These are phyloP conservation scores for Allobates femoralis DNA, from an alignment of 2,797 vertebrate genomes.

Conservation along the genomic window DNA sequence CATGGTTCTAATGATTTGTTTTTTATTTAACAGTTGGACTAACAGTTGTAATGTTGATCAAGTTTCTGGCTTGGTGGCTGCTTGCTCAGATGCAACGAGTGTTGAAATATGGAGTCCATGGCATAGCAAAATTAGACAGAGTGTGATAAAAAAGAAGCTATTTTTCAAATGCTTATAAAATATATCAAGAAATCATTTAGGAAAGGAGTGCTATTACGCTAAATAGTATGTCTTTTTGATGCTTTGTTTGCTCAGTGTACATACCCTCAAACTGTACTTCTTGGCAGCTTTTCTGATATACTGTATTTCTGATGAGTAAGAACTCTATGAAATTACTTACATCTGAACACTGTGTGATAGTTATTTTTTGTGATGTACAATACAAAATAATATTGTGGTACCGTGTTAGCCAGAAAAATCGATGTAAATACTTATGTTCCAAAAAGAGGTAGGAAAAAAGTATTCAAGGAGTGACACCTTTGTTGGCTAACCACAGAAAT, in stretches of 20 bases:
- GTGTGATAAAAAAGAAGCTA: slow-evolving; percentile 20
- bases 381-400: too few species aligned
- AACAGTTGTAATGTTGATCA: slow-evolving; percentile 30
- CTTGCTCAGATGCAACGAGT: neutral
- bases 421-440: too few species aligned
- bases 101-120: slow-evolving; percentile 8
- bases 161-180: slow-evolving; percentile 10
- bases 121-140: slow-evolving; percentile 17
- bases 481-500: too few species aligned
- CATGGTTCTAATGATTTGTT: slow-evolving; percentile 36
- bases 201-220: neutral
- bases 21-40: slow-evolving; percentile 45
- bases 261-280: slow-evolving; percentile 3
- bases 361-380: neutral
- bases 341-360: neutral
- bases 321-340: neutral
- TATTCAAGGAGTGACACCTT: too few species aligned
- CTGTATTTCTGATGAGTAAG: neutral
- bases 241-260: neutral
- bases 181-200: neutral
- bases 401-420: too few species aligned
- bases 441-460: too few species aligned
- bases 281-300: slow-evolving; percentile 1
- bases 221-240: neutral
- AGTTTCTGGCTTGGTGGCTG: slow-evolving; percentile 17